Base-by-base conservation (phyloP, 2,888 invertebrate genomes). In the Drosophila mimetica region DNA sequence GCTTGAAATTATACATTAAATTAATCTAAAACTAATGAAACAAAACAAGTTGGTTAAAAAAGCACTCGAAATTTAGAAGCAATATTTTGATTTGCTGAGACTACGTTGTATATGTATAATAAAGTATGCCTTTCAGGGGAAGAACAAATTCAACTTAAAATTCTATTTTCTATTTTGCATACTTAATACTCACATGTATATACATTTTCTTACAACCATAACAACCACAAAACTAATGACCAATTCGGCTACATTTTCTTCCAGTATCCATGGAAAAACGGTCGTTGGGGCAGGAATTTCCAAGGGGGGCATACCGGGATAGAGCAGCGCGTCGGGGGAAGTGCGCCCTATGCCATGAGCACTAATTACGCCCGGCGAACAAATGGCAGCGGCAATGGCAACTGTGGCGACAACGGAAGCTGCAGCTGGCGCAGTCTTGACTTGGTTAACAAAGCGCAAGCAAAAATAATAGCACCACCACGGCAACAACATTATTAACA, bases 291-390 rank as follows among this genome's bases (percentile, higher is more conserved):
- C 22, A 30, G 58, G 18, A 57, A 30, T 48, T 42, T 2, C 9
- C 2, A 7, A 13, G 25, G 14, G 14, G 22, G 30, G 11, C 11
- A 11, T 5, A 18, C 16, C 13, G 50, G 41, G 32, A 50, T 44
- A 61, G 47, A 77, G 54, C 44, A 22, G 59, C 51, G 74, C 63
- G 67, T 73, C 34, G 46, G 57, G 71, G 88, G 84, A 86, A 86
- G 84, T 80, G 53, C 72, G 65, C 86, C 86, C 77, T 86, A 75
- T 88, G 82, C 88, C 86, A 88, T 48, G 75, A 66, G 86, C 88
- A 86, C 82, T 83, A 83, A 83, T 83, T 83, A 83, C 86, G 88
- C 66, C 54, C 69, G 71, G 73, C 84, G 65, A 52, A 64, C 73
- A 72, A 70, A 69, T 69, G 51, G 72, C 47, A 54, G 47, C 37